Base-by-base conservation (phyloP, 2,888 invertebrate species). In the Noctua comes region DNA sequence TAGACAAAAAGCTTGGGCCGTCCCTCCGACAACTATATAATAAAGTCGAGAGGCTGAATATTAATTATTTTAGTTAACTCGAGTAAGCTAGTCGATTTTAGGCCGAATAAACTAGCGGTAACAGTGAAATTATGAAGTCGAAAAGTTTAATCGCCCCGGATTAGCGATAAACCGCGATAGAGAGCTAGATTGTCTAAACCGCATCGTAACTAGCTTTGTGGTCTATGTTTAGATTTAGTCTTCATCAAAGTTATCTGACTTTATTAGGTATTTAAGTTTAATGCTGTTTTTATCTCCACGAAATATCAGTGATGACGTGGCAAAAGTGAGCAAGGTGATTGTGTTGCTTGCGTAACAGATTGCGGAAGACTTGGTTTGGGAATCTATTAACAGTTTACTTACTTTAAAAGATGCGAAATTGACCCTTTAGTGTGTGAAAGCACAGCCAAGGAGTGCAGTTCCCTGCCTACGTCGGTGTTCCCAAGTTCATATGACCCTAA, bases 21-120 rank as follows among this genome's bases (percentile, higher is more conserved):
- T 71, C 66, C 77, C 77, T 65, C 64, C 46, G 13, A 71, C 80
- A 71, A 75, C 71, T 77, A 79, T 68, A 54, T 82, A 82, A 85
- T 83, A 77, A 80, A 80, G 79, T 83, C 68, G 77, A 82, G 81
- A 79, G 84, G 72, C 73, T 84, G 81, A 87, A 87, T 87, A 87
- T 87, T 87, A 87, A 87, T 86, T 84, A 84, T 74, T 69, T 87
- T 82, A 80, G 81, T 87, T 81, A 86, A 86, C 79, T 80, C 79
- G 70, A 81, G 73, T 85, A 77, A 84, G 54, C 73, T 65, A 76
- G 68, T 73, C 43, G n/a, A 68, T 84, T 85, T 85, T 71, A 76
- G 78, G 73, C 77, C 57, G 40, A 79, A 84, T 84, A 80, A 84
- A 87, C 81, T 80, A 77, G 54, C 68, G 43, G 68, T 64, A 76